These are phyloP conservation scores for Gymnodraco acuticeps DNA, from an alignment of 2,797 vertebrate genomes.

Conservation along the genomic window DNA sequence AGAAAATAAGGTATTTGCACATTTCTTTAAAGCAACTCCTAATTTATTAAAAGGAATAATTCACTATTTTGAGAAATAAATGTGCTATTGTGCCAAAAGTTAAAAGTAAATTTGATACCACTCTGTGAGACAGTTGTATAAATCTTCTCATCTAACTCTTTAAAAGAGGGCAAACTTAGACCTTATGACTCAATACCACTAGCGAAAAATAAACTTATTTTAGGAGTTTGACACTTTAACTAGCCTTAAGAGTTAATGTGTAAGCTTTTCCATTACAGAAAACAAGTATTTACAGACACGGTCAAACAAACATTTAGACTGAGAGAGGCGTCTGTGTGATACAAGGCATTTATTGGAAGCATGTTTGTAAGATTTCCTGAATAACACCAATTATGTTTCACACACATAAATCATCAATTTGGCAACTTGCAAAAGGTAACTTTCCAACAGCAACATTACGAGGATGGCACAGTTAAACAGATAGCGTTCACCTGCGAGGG, in stretches of 20 bases:
- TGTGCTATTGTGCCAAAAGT: no score
- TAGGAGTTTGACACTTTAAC: neutral
- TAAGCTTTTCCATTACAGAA: neutral
- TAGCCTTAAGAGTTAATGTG: neutral
- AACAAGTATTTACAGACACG: neutral
- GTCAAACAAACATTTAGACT: neutral
- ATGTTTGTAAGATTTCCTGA: slow-evolving; percentile 37
- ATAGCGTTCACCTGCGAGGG: slow-evolving; percentile 40
- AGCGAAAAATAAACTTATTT: neutral
- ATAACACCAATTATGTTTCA: slow-evolving; percentile 46
- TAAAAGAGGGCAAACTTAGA: neutral
- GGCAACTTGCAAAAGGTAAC: slow-evolving; percentile 29
- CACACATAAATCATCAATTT: slow-evolving; percentile 52
- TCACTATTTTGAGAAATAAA: no score
- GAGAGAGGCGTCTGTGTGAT: slow-evolving; percentile 25
- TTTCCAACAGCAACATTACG: slow-evolving; percentile 49
- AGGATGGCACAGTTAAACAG: slow-evolving; percentile 67
- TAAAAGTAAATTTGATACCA: no score
- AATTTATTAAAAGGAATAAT: no score
- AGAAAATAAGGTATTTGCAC: no score
- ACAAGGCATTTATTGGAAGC: slow-evolving; percentile 64
- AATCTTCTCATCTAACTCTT: neutral
- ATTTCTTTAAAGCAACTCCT: no score
- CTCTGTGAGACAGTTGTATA: neutral
- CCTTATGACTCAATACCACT: neutral